A percentile compares a stretch with the other conserved stretches of the same genome.
Evolutionary conservation across 2,797 vertebrate species (phyloP).

Genomic region (Distichodus sexfasciatus): DNA sequence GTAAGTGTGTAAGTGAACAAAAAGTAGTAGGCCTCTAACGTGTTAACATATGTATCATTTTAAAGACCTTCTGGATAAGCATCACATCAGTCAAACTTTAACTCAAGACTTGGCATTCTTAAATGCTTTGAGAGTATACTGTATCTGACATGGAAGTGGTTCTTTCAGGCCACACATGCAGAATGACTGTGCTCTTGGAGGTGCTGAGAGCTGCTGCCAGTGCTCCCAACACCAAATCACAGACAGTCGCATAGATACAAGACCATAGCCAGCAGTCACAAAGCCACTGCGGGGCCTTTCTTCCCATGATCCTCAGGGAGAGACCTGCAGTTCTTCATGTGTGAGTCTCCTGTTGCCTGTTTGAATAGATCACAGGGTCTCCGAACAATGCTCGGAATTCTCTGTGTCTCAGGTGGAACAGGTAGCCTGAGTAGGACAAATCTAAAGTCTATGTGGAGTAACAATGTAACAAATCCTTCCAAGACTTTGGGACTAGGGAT

Average conservation of each 20-base stretch:
- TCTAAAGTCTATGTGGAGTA: no score
- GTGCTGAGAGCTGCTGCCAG: slow-evolving; percentile 26
- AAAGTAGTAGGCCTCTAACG: no score
- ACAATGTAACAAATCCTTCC: no score
- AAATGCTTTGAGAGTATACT: slow-evolving; percentile 16
- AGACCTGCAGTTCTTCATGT: not conserved
- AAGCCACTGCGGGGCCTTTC: not conserved
- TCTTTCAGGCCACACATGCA: slow-evolving; percentile 24
- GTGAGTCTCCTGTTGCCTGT: not conserved
- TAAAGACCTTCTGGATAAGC: not conserved
- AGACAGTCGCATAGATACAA: slow-evolving; percentile 7
- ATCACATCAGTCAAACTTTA: not conserved
- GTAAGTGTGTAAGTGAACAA: no score
- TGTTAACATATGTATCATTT: no score
- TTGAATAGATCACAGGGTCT: slow-evolving; percentile 27
- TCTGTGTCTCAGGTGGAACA: slow-evolving; percentile 53
- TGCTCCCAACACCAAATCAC: slow-evolving; percentile 16
- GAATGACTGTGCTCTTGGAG: slow-evolving; percentile 4
- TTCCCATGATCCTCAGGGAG: not conserved
- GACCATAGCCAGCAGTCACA: not conserved
- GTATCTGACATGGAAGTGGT: slow-evolving; percentile 8
- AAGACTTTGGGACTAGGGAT: not conserved
- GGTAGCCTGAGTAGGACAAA: not conserved
- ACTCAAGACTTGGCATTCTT: not conserved
- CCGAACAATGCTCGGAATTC: slow-evolving; percentile 60